Evolutionary conservation across 2,888 invertebrate genomes (phyloP).

Genomic region (Agonopterix alstromeriana): DNA sequence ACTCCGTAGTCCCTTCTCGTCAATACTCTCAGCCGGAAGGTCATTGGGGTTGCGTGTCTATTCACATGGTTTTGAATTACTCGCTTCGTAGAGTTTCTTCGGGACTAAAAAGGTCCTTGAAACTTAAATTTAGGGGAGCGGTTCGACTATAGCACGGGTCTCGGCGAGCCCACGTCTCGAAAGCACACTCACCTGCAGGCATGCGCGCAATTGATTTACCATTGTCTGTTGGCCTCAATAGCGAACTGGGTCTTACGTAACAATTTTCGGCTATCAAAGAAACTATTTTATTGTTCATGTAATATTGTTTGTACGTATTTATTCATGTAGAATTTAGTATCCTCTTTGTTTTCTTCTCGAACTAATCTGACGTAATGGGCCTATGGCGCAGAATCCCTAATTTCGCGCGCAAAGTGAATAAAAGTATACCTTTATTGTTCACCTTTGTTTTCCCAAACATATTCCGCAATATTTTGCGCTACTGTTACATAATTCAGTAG

Average conservation of each 20-base stretch:
- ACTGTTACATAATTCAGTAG: conserved; percentile 35
- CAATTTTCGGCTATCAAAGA: not conserved
- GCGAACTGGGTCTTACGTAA: no score
- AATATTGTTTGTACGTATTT: conserved; percentile 11
- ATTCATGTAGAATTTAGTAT: conserved; percentile 6
- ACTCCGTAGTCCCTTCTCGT: conserved; percentile 1
- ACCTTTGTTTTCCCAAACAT: conserved; percentile 26
- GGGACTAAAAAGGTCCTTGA: conserved; percentile 37
- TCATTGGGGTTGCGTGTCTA: conserved; percentile 36
- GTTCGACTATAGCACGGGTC: no score
- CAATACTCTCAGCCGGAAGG: conserved; percentile 20
- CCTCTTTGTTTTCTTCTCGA: conserved; percentile 3
- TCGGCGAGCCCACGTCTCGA: no score
- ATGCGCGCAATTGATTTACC: no score
- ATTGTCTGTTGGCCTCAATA: no score
- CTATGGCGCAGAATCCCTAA: conserved; percentile 10
- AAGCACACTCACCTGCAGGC: no score
- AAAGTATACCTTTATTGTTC: conserved; percentile 20
- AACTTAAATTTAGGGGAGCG: conserved; percentile 31
- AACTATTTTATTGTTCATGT: conserved; percentile 1
- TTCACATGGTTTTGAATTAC: conserved; percentile 32
- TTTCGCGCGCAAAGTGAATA: conserved; percentile 19
- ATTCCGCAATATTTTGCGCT: conserved; percentile 27
- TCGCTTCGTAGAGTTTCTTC: conserved; percentile 18
- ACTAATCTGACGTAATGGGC: conserved; percentile 11